Evolutionary conservation across 1,140 invertebrate species (phyloP), one percentile per base, ranked within the genome.

Genomic region (Leptinotarsa undecemlineata): DNA sequence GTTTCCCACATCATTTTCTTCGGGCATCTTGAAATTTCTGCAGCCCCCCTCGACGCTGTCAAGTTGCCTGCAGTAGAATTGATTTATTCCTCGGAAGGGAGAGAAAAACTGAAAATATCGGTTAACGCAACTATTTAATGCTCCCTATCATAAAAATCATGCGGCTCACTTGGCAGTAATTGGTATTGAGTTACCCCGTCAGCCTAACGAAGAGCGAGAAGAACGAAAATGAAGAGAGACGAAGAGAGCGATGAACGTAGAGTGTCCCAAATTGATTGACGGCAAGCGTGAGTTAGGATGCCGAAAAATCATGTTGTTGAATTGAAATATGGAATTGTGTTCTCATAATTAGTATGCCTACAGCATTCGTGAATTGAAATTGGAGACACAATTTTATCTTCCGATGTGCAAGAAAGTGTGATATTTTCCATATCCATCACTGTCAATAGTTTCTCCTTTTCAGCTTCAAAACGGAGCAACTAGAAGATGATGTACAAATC

Each of bases 41-140:
- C 51, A 57, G 51, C 66, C 26, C 66, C 66, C 23, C n/a, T 48
- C 17, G n/a, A 33, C 23, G 23, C 66, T 68, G 66, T 68, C 66
- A 42, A n/a, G 33, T 68, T 66, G 23, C 66, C 42, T n/a, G 14
- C 66, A 42, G 23, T 23, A 68, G 8, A 68, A 68, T 68, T 47
- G 66, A 68, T 68, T 68, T 26, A 68, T 68, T 68, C 19, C 33
- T 42, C 42, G n/a, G n/a, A 19, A 26, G 51, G n/a, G 66, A 42
- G 66, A 20, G 17, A 68, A n/a, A 68, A 42, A 68, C 66, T 26
- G 42, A 68, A 68, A 68, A 68, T 68, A 47, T 68, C 66, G 66
- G 66, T 33, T 68, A 68, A 68, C 66, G 66, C 66, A 68, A 68
- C 66, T 47, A 68, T 68, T 68, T 68, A 68, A 68, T 68, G 26